Base-by-base conservation (phyloP, 2,888 invertebrate genomes). In the Drosophila dives region DNA sequence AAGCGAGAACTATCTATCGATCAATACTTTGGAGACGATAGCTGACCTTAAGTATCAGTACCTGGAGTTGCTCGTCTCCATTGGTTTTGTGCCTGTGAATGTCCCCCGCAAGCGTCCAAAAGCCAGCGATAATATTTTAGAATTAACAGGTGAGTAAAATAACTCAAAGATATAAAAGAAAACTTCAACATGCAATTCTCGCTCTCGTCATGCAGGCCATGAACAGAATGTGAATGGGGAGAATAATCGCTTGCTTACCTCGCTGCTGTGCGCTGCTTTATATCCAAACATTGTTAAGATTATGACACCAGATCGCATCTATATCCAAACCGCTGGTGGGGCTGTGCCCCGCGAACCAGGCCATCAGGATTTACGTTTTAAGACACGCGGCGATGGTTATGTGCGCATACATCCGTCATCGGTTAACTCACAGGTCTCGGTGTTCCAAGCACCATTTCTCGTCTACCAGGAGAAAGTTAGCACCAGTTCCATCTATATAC, bases 241-340 rank as follows among this genome's bases (percentile, higher is more conserved):
- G 7, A 97, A 97, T 84, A 94, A 95, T 70, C 95, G 95, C 66
- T 92, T 97, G n/a, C 91, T 97, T 26, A 95, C 96, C 59, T 98
- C 98, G 0, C 95, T 98, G 33, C 94, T 99, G 50, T 97, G 97
- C 91, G 98, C 98, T 2, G 98, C 99, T 0, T 94, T 98, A 26
- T 99, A 99, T 93, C 99, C 99, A 0, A 98, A 98, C 91, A 95
- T 99, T 38, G 97, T 97, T 0, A 96, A 97, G 94, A 96, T 93
- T 1, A 93, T 97, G 56, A 96, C 96, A 0, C 97, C 97, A 0
- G 96, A 96, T 82, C 96, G 96, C 89, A 95, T 95, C 0, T 97
- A 95, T 91, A 94, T 95, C 87, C 94, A 95, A 91, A 96, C 96
- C 90, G 95, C 95, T 0, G 95, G 95, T 2, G 97, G 97, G 0